Percentiles rank a stretch among this genome's conserved stretches.
These are phyloP conservation scores for Carollia perspicillata DNA, from an alignment of 2,113 vertebrate genomes.

Conservation along the genomic window DNA sequence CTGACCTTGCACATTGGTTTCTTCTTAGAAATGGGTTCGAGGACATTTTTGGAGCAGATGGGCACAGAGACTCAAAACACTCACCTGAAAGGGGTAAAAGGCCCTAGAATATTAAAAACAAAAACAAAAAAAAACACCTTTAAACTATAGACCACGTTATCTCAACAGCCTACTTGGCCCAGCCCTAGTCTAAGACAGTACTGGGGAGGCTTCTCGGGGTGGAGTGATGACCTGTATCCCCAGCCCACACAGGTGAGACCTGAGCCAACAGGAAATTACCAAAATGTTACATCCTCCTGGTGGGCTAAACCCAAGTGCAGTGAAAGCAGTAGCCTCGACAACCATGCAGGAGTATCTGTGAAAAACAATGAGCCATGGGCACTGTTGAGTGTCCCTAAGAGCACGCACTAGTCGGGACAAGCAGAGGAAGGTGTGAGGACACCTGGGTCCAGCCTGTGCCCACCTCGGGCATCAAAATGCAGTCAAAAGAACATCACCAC, in stretches of 20 bases:
- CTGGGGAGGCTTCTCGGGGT: background rate
- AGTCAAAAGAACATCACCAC: background rate
- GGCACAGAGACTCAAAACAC: background rate
- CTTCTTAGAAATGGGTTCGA: background rate
- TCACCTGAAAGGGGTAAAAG: background rate
- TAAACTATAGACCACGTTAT: background rate
- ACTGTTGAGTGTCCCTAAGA: background rate
- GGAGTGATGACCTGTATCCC: background rate
- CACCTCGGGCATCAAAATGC: background rate
- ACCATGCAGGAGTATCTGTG: background rate
- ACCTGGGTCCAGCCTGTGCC: background rate
- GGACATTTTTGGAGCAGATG: background rate
- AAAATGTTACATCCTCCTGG: background rate
- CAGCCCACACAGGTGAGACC: background rate
- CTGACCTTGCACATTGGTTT: background rate
- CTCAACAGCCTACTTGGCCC: background rate
- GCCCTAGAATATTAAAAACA: background rate
- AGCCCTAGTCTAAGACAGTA: background rate
- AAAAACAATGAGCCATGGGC: background rate
- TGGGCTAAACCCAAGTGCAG: background rate
- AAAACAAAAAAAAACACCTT: background rate
- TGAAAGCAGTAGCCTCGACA: background rate
- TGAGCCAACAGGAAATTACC: background rate
- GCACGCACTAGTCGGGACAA: rapidly evolving
- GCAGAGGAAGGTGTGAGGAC: rapidly evolving